Percentiles rank a stretch among this genome's conserved stretches.
Evolutionary conservation across 2,797 vertebrate genomes (phyloP).

Genomic region (Tokudaia tokunoshimensis): DNA sequence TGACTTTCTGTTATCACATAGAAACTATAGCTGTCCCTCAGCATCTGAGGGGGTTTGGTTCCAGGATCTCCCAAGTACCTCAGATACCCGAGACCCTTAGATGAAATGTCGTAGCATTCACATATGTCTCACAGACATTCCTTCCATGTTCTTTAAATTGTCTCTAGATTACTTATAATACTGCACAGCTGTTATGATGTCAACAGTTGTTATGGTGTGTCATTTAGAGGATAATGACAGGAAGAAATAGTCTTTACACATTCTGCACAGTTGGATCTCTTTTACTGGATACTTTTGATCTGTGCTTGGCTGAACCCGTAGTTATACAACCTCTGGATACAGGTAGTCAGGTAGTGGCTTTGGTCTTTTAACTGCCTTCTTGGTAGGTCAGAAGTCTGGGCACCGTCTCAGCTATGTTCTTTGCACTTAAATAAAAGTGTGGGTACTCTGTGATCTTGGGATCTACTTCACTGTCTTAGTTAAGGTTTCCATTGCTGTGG

Average conservation of each 20-base stretch:
- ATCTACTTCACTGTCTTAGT: not conserved
- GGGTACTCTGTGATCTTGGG: not conserved
- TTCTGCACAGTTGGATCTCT: not conserved
- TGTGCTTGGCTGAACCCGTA: not conserved
- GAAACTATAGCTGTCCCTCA: not conserved
- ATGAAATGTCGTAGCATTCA: not conserved
- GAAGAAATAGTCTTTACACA: not conserved
- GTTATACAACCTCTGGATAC: not conserved
- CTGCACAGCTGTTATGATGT: not conserved
- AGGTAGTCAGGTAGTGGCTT: not conserved
- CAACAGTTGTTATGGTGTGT: not conserved
- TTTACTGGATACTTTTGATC: not conserved
- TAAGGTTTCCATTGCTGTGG: not conserved
- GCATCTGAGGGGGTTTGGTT: not conserved
- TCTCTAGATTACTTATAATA: not conserved
- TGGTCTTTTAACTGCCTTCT: not conserved
- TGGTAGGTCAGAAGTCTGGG: constrained; percentile 1
- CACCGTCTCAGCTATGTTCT: not conserved
- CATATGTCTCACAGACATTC: not conserved
- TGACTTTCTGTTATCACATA: not conserved
- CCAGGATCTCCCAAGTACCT: not conserved
- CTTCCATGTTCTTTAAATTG: not conserved
- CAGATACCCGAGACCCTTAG: not conserved
- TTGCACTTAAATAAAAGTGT: not conserved
- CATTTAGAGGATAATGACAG: not conserved